Conservation (phyloP, 2,113 vertebrate species). For the Sylvilagus bachmani region DNA sequence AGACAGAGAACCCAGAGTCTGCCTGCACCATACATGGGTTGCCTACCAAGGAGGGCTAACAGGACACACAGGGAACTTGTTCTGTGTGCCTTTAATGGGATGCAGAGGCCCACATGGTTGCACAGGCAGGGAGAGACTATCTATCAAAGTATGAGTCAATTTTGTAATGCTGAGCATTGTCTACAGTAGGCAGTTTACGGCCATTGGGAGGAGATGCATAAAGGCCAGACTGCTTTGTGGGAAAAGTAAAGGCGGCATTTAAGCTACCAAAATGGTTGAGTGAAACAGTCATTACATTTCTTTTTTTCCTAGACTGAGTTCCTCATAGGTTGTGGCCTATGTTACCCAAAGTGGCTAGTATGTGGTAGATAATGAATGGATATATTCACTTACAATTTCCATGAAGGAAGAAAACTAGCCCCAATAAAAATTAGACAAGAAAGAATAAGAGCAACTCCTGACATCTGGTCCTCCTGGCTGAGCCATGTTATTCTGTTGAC, state of each 20-base stretch:
- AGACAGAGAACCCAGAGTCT: not conserved
- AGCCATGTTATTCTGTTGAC: not conserved
- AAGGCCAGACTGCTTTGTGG: not conserved
- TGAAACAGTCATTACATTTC: too few relatives aligned
- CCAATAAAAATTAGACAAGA: not conserved
- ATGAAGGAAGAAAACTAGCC: not conserved
- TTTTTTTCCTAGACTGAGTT: not conserved
- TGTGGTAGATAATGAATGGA: not conserved
- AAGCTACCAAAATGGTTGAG: not conserved
- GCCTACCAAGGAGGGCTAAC: accelerated
- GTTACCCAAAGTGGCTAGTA: not conserved
- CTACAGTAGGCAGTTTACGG: not conserved
- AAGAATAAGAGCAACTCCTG: not conserved
- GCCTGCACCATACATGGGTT: not conserved
- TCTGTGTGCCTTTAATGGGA: not conserved
- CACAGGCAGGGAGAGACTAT: not conserved
- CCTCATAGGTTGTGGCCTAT: not conserved
- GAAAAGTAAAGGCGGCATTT: not conserved
- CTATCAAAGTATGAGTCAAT: not conserved
- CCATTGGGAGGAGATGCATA: not conserved
- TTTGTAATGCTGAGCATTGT: not conserved
- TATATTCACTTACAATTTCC: not conserved
- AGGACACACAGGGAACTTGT: not conserved
- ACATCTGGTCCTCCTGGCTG: not conserved
- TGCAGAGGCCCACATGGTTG: not conserved